Base-by-base conservation (phyloP, 1,140 invertebrate species). In the Scaptomyza graminum region DNA sequence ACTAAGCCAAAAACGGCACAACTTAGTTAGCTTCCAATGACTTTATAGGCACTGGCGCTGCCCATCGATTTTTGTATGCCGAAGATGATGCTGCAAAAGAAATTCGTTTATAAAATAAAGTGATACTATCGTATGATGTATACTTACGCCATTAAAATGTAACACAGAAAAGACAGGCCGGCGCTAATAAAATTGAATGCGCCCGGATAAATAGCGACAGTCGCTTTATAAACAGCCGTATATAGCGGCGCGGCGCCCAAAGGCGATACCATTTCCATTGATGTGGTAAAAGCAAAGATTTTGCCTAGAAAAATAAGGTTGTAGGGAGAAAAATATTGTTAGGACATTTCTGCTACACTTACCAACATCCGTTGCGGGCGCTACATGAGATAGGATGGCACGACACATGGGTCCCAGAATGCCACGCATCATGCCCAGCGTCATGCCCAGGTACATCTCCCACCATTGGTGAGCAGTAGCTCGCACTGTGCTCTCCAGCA, bases 321-420 rank as follows among this genome's bases (percentile, higher is more conserved):
- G 25, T 3, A 3, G 1, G 34, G 18, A 25, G 13, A 28, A 2
- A 1, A 28, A 16, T 55, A 18, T 43, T 46, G 16, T 25, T 11
- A 0, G 6, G 5, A 11, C 8, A 34, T 9, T 8, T 11, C 0
- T 5, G 74, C 11, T 50, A 81, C 91, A 81, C 91, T 94, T 94
- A 87, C 95, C 95, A 57, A 94, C 93, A 89, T 96, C 95, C 37
- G 94, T 92, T 5, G 90, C 39, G 9, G 94, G 93, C 12, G 95
- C 92, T 15, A 94, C 93, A 80, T 95, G 95, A 0, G 95, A 94
- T 5, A 96, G 79, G 54, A 94, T 91, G 1, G 95, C 93, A 49
- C 95, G 92, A 39, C 94, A 93, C 74, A 95, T 92, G 13, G 95
- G 94, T 15, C 93, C 92, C 44, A 94, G 92, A 5, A 95, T 85